These are phyloP conservation scores for Fulica atra DNA, from an alignment of 2,113 vertebrate species.

Conservation along the genomic window DNA sequence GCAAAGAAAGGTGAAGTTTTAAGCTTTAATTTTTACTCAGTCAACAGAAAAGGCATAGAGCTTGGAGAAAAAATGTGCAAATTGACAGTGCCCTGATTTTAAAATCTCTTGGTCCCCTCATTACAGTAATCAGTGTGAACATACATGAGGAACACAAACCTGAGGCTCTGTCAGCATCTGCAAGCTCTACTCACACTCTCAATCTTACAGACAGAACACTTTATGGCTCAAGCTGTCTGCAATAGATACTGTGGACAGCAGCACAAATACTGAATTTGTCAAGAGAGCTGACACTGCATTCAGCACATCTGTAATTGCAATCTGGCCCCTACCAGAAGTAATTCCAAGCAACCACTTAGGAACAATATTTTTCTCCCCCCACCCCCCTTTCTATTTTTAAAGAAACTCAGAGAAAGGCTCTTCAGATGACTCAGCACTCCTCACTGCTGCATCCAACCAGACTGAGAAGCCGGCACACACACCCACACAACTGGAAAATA, in stretches of 20 bases:
- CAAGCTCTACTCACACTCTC: background rate
- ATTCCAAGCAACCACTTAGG: constrained; percentile 38
- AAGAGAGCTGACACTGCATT: constrained; percentile 17
- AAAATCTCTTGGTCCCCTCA: background rate
- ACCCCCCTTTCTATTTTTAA: background rate
- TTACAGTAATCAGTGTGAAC: background rate
- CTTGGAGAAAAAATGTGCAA: background rate
- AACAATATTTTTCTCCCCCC: background rate
- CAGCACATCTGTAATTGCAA: constrained; percentile 65
- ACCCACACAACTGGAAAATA: background rate
- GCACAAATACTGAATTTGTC: constrained; percentile 37
- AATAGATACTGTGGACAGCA: constrained; percentile 43
- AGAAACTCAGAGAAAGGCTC: background rate
- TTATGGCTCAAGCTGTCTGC: constrained; percentile 31
- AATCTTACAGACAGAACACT: background rate
- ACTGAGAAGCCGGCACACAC: rapidly evolving
- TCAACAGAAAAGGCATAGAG: background rate
- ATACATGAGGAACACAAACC: background rate
- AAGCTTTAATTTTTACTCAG: background rate
- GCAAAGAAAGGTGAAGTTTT: background rate
- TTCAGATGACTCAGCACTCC: background rate
- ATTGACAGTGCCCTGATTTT: background rate
- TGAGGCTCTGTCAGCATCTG: background rate
- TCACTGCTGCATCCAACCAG: background rate
- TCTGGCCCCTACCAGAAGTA: constrained; percentile 49